Conservation (phyloP, 2,797 vertebrate genomes). For the Gorsachius magnificus region DNA sequence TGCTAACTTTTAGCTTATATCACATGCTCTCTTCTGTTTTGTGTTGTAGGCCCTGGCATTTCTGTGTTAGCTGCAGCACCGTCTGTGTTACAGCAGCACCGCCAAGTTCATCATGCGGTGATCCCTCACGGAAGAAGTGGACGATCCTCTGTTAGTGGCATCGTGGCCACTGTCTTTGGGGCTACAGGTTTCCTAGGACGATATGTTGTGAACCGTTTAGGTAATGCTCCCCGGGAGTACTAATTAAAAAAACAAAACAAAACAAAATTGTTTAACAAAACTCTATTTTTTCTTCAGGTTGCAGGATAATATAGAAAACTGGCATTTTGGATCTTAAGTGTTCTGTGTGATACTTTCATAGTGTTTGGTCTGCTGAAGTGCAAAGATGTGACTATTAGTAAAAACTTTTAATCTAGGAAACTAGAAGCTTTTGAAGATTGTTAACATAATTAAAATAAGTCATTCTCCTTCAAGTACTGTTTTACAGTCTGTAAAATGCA, state of each 20-base stretch:
- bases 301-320: neutral
- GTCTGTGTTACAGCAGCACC: slow-evolving; percentile 70
- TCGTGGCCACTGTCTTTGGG: slow-evolving; percentile 94
- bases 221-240: slow-evolving; percentile 67
- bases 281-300: neutral
- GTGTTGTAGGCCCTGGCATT: slow-evolving; percentile 71
- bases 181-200: slow-evolving; percentile 94
- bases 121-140: slow-evolving; percentile 90
- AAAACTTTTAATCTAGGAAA: neutral
- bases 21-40: neutral
- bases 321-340: neutral
- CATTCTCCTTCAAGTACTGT: neutral
- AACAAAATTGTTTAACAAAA: fast-evolving
- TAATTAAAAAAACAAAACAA: neutral
- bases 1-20: neutral
- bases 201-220: slow-evolving; percentile 90
- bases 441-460: neutral
- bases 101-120: slow-evolving; percentile 85
- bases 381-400: neutral
- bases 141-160: slow-evolving; percentile 91
- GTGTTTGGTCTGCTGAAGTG: neutral
- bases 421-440: neutral
- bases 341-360: neutral
- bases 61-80: slow-evolving; percentile 71
- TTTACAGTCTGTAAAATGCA: neutral